Evolutionary conservation across 2,888 invertebrate genomes (phyloP).

Genomic region (Apamea epomidion): DNA sequence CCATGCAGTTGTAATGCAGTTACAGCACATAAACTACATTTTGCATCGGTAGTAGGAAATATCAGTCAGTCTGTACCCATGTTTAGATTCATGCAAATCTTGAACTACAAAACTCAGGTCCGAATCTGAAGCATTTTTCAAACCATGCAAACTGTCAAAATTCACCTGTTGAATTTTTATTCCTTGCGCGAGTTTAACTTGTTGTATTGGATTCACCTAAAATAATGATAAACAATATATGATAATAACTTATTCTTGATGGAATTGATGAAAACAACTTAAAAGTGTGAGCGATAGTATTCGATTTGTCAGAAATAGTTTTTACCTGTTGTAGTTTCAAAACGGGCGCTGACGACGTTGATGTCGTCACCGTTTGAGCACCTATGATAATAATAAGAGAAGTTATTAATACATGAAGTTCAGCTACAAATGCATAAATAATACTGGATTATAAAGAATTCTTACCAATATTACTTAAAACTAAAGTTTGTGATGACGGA

Average conservation of each 20-base stretch:
- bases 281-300: slow-evolving; percentile 11
- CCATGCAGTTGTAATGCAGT: neutral
- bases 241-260: slow-evolving; percentile 45
- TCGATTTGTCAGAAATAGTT: neutral
- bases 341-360: slow-evolving; percentile 82
- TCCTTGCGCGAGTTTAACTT: slow-evolving; percentile 88
- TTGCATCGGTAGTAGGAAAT: neutral
- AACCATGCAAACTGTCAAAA: slow-evolving; percentile 74
- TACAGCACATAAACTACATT: slow-evolving; percentile 7
- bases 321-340: slow-evolving; percentile 87
- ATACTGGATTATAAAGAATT: neutral
- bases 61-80: slow-evolving; percentile 16
- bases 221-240: slow-evolving; percentile 72
- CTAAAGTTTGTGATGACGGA: slow-evolving; percentile 85
- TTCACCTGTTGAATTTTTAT: slow-evolving; percentile 89
- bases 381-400: slow-evolving; percentile 70
- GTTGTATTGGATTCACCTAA: slow-evolving; percentile 88
- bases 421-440: neutral
- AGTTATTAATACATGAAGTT: neutral
- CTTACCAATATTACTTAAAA: slow-evolving; percentile 86
- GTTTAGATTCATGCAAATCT: slow-evolving; percentile 43
- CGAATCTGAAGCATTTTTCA: slow-evolving; percentile 60
- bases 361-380: slow-evolving; percentile 81
- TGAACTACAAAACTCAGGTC: slow-evolving; percentile 51
- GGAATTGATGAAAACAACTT: slow-evolving; percentile 22